phyloP scores from a whole-genome alignment of 2,797 vertebrate species.

The Kryptolebias ocellatus region DNA sequence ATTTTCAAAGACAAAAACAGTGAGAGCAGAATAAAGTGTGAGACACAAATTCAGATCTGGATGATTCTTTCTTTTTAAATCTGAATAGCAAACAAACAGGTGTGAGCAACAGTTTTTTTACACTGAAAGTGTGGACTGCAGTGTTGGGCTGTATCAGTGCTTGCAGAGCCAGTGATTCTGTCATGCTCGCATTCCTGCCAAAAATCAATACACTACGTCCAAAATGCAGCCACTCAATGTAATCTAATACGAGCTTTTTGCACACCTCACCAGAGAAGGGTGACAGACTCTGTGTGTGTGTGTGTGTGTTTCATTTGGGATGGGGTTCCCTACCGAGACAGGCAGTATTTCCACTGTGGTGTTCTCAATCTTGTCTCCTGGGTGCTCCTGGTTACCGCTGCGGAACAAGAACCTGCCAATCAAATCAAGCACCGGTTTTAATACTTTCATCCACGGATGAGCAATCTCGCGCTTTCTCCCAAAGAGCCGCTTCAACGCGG shows the following conservation, averaged over 20 bases:
- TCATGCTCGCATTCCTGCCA: constrained; percentile 55
- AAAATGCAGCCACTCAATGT: constrained; percentile 44
- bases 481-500: not conserved
- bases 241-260: constrained; percentile 58
- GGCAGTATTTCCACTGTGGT: constrained; percentile 96
- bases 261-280: constrained; percentile 36
- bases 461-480: not conserved
- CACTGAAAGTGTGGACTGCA: constrained; percentile 7
- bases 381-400: constrained; percentile 97
- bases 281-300: constrained; percentile 7
- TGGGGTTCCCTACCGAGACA: constrained; percentile 83
- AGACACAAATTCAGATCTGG: constrained; percentile 4
- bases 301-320: constrained; percentile 1
- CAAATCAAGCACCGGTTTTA: constrained; percentile 42
- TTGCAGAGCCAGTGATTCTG: constrained; percentile 32
- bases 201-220: constrained; percentile 64
- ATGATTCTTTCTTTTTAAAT: constrained; percentile 3
- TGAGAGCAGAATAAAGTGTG: constrained; percentile 9
- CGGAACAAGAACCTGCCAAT: constrained; percentile 93
- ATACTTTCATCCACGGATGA: constrained; percentile 16
- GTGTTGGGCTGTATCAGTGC: constrained; percentile 33
- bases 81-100: constrained; percentile 7
- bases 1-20: constrained; percentile 1
- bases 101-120: not conserved
- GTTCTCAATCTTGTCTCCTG: constrained; percentile 94